Conservation (phyloP, 2,113 vertebrate genomes). For the Prunella fulvescens region DNA sequence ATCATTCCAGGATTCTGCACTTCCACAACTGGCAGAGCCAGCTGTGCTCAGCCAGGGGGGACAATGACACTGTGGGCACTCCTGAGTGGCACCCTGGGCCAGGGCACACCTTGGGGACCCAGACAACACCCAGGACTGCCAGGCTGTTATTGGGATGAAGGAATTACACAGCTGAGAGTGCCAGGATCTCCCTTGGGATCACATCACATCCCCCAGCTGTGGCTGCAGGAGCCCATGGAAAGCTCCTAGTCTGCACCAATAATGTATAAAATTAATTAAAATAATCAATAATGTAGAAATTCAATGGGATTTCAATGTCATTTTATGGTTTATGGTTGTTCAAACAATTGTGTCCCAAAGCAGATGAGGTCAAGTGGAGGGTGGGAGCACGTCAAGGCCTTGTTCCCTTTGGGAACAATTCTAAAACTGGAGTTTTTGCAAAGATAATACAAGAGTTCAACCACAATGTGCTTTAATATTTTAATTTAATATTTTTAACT, state of each 20-base stretch:
- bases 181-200: not conserved
- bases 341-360: not conserved
- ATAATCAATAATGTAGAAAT: too few relatives aligned
- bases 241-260: not conserved
- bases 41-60: not conserved
- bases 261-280: not conserved
- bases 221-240: not conserved
- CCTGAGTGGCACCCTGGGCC: not conserved
- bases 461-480: not conserved
- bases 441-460: not conserved
- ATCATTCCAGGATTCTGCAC: not conserved
- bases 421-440: not conserved
- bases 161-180: not conserved
- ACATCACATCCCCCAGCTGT: not conserved
- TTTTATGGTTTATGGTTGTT: not conserved
- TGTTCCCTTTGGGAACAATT: not conserved
- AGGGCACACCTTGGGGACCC: not conserved
- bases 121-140: not conserved
- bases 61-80: not conserved
- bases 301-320: not conserved
- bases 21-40: not conserved
- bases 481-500: not conserved
- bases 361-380: not conserved
- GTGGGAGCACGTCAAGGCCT: not conserved
- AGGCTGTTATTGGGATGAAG: fast-evolving